These are phyloP conservation scores for Lasioglossum morio DNA, from an alignment of 2,888 invertebrate species.

Conservation along the genomic window DNA sequence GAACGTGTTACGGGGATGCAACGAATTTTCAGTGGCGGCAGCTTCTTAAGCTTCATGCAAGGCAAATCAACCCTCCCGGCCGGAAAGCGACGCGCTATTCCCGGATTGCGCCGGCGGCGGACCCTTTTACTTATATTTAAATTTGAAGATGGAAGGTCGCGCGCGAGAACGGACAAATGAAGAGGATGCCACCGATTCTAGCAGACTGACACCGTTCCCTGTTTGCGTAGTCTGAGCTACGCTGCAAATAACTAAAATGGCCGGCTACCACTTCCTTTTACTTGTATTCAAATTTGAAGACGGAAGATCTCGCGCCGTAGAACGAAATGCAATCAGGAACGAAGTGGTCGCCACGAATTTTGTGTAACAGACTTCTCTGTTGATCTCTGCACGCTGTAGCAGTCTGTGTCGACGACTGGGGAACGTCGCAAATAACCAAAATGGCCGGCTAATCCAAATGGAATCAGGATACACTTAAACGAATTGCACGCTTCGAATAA, in stretches of 20 bases:
- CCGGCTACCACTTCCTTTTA: not conserved
- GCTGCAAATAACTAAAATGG: not conserved
- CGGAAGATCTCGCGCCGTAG: not conserved
- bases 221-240: not conserved
- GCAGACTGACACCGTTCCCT: not conserved
- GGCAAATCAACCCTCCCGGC: constrained; percentile 81
- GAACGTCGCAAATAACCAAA: constrained; percentile 53
- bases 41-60: constrained; percentile 83
- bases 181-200: not conserved
- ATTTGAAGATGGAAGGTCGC: constrained; percentile 78
- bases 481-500: constrained; percentile 82
- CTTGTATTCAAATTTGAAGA: not conserved
- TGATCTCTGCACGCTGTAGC: not conserved
- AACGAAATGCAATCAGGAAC: not conserved
- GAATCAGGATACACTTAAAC: constrained; percentile 84
- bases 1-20: constrained; percentile 65
- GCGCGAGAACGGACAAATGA: constrained; percentile 58
- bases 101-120: constrained; percentile 78
- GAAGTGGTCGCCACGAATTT: not conserved
- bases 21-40: constrained; percentile 73
- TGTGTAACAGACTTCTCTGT: not conserved
- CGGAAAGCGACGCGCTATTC: constrained; percentile 78
- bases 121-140: constrained; percentile 84
- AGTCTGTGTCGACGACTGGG: not conserved
- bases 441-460: constrained; percentile 78